Conservation (phyloP, 2,888 invertebrate genomes). For the Dysmachus trigonus region DNA sequence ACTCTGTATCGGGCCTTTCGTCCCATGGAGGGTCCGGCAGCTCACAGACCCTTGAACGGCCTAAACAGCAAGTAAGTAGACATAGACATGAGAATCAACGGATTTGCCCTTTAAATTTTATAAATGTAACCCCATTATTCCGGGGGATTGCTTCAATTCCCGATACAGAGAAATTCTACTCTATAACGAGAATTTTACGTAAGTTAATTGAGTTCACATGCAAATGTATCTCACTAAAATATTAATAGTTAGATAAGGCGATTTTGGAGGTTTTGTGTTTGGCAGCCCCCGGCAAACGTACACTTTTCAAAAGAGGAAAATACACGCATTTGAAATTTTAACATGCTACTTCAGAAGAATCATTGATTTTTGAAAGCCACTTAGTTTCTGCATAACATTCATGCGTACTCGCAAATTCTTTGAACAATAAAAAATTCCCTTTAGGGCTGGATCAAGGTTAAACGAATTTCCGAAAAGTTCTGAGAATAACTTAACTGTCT, state of each 20-base stretch:
- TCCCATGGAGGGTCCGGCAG: slow-evolving; percentile 63
- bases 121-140: not conserved
- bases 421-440: not conserved
- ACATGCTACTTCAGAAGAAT: not conserved
- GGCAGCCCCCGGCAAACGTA: not conserved
- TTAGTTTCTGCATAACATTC: not conserved
- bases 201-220: not conserved
- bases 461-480: not conserved
- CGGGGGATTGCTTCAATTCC: not conserved
- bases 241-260: not conserved
- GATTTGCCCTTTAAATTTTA: slow-evolving; percentile 8
- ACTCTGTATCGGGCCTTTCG: slow-evolving; percentile 64
- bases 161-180: not conserved
- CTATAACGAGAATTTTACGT: not conserved
- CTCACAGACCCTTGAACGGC: slow-evolving; percentile 72
- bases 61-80: slow-evolving; percentile 69
- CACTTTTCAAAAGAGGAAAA: not conserved
- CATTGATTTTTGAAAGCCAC: not conserved
- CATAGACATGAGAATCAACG: not conserved
- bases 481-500: not conserved
- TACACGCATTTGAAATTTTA: not conserved
- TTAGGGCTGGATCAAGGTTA: not conserved
- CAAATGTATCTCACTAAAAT: not conserved
- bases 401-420: not conserved
- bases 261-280: not conserved